phyloP scores from a whole-genome alignment of 2,888 invertebrate species.

The Coecobrya sp. region DNA sequence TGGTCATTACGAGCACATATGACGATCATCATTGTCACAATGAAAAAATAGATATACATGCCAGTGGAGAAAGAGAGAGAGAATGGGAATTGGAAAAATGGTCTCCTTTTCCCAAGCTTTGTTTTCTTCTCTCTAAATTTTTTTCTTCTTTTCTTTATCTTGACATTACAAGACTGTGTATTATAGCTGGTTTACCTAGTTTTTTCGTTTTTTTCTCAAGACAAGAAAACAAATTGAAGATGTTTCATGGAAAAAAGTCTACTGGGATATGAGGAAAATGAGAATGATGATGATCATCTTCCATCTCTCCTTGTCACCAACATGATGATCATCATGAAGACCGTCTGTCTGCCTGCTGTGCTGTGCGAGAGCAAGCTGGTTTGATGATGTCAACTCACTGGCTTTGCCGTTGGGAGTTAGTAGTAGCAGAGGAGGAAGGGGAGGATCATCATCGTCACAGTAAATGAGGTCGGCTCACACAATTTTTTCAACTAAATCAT shows the following conservation, averaged over 20 bases:
- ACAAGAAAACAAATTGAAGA: conserved; percentile 40
- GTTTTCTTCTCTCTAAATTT: conserved; percentile 38
- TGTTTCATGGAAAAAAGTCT: conserved; percentile 45
- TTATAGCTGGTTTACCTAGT: background rate
- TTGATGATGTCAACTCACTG: conserved; percentile 37
- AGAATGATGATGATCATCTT: conserved; percentile 55
- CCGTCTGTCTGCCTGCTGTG: background rate
- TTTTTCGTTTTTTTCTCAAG: background rate
- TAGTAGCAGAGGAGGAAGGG: too few relatives aligned
- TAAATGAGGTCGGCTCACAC: conserved; percentile 25
- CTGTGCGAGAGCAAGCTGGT: background rate
- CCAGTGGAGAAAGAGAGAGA: conserved; percentile 21
- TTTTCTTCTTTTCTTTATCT: background rate
- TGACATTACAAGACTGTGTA: background rate
- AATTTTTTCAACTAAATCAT: conserved; percentile 44
- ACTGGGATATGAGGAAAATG: conserved; percentile 39
- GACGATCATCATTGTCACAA: conserved; percentile 79
- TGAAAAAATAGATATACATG: conserved; percentile 40
- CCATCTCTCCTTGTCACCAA: too few relatives aligned
- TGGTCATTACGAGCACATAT: conserved; percentile 79
- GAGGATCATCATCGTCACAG: conserved; percentile 12
- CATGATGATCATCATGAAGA: conserved; percentile 27
- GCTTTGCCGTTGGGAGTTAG: conserved; percentile 33
- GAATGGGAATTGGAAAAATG: conserved; percentile 74
- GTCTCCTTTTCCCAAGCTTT: conserved; percentile 67